Conservation (phyloP, 1,140 invertebrate genomes). For the Euwallacea similis region DNA sequence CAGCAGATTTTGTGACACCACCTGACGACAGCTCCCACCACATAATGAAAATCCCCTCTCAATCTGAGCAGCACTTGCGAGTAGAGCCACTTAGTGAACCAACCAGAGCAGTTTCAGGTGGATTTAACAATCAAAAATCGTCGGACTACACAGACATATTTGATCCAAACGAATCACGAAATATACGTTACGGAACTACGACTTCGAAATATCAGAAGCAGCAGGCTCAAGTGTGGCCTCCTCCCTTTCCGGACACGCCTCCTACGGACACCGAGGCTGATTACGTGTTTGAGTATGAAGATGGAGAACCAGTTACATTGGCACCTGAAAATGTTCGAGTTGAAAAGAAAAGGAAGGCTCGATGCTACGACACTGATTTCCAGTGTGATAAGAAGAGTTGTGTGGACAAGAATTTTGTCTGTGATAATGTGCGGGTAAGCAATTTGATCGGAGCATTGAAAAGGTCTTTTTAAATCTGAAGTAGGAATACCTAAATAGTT, state of each 20-base stretch:
- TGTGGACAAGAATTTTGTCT: conserved; percentile 67
- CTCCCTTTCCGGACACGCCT: conserved; percentile 43
- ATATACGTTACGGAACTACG: conserved; percentile 11
- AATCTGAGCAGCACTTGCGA: background rate
- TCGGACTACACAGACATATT: conserved; percentile 41
- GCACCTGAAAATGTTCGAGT: conserved; percentile 38
- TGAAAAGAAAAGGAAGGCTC: conserved; percentile 26
- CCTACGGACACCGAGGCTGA: conserved; percentile 59
- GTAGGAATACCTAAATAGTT: no score
- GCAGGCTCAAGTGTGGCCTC: conserved; percentile 41
- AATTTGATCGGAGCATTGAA: background rate
- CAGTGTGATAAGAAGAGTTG: conserved; percentile 56
- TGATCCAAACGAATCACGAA: conserved; percentile 22
- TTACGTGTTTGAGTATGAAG: conserved; percentile 48
- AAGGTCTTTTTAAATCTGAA: background rate
- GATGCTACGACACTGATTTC: conserved; percentile 44
- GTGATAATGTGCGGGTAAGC: conserved; percentile 64
- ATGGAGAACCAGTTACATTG: conserved; percentile 40
- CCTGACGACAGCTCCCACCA: background rate
- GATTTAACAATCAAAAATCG: conserved; percentile 31
- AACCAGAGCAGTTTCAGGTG: conserved; percentile 8
- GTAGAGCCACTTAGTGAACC: conserved; percentile 19
- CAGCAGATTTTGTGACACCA: no score
- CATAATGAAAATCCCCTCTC: conserved; percentile 23
- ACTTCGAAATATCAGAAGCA: conserved; percentile 18